Evolutionary conservation across 2,888 invertebrate genomes (phyloP), one percentile per base, ranked within the genome.

Genomic region (Ectobius pallidus): DNA sequence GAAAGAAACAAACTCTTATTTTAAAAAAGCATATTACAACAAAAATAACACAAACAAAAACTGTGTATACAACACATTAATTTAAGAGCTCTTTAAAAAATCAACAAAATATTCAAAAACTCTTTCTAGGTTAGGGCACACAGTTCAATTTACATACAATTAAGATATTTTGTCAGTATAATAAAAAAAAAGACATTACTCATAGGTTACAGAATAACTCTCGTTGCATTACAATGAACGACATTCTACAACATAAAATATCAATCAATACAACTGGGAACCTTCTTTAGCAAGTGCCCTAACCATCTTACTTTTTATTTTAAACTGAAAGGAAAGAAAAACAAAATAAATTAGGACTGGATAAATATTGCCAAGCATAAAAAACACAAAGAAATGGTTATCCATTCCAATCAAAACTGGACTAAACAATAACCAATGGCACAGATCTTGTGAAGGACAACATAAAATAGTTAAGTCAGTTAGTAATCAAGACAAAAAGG

Each of bases 31-130:
- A 76, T 65, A 89, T 86, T 89, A 88, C 88, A 89, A 89, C 89
- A 89, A 89, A 89, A 89, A 88, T 88, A 88, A 89, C 87, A 87
- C 87, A 88, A 89, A 89, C 89, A 88, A 89, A 89, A 90, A 89
- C 89, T 89, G 89, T 89, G 88, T 89, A 89, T 25, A 44, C 65
- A 65, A 65, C 65, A 65, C 89, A 89, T 88, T 88, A 89, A 89
- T 89, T 89, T 89, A 89, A 88, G 89, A 89, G 89, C 88, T 46
- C 52, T 69, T 46, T 75, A 68, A 69, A 74, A 71, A 73, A 75
- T 73, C 73, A 75, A 75, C 75, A 74, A 69, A 73, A 65, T 65
- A 72, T 72, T 65, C 69, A 73, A 71, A 71, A 65, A 65, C 30
- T 32, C 62, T 46, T 30, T 22, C 46, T 62, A 3, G 27, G 46